Base-by-base conservation (phyloP, 2,797 vertebrate species). In the Liasis olivaceus region DNA sequence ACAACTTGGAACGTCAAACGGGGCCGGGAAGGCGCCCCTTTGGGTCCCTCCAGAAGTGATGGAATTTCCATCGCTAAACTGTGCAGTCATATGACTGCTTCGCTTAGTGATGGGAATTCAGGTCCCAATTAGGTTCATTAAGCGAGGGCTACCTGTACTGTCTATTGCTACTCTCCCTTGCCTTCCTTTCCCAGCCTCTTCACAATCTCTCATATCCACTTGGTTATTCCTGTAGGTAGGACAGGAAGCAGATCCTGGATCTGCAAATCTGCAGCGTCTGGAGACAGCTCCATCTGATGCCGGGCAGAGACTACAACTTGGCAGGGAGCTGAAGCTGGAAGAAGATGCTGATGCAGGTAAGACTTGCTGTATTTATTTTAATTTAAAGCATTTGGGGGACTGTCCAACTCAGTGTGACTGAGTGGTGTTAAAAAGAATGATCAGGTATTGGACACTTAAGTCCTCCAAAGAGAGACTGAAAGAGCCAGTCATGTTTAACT, bases 281-380 rank as follows among this genome's bases (percentile, higher is more conserved):
- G 91, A 69, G 54, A 36, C 15, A 47, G 63, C 12, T 0, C 1
- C 26, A 0, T 66, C 15, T 0, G n/a, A 84, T 26, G 2, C 3
- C 5, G 42, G 28, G 20, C 66, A n/a, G 58, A 62, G 13, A 7
- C 6, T 26, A 0, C 66, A 51, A 9, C 47, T 36, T 1, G 15
- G 1, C 42, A 56, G 20, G 20, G 87, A 84, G 36, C 26, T 5
- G 12, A 31, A 26, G 22, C 6, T 11, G 1, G 51, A 86, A 26
- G 88, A 85, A 24, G 54, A 86, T 11, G 3, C 24, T 7, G 31
- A 47, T 22, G 26, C 14, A 11, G 91, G 91, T 92, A 86, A 89
- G 31, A 47, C 22, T 47, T 22, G 36, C 24, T 5, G 24, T 15
- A 1, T 69, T 66, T 72, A 8, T 87, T 69, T 3, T 6, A 15